Conservation (phyloP, 92 coral and sea anemone genomes). For the Porites lobata region DNA sequence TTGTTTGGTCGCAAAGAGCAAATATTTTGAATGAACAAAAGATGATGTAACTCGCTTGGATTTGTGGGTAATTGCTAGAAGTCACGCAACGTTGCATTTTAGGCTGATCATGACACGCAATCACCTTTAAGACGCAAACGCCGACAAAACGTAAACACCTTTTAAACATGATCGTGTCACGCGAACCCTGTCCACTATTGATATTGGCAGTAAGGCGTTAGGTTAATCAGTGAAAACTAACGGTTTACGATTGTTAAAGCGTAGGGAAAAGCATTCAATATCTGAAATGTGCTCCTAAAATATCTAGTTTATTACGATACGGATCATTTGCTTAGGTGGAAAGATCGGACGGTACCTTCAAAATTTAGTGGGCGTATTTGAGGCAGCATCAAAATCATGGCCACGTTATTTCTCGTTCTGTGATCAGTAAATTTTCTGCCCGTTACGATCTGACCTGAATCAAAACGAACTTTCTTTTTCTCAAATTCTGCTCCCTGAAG, state of each 20-base stretch:
- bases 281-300: neutral
- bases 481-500: too few relatives aligned
- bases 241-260: neutral
- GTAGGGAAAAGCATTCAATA: neutral
- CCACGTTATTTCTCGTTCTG: too few relatives aligned
- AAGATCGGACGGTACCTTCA: neutral
- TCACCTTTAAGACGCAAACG: neutral
- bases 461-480: too few relatives aligned
- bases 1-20: neutral
- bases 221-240: too few relatives aligned
- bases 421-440: too few relatives aligned
- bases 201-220: too few relatives aligned
- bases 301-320: too few relatives aligned
- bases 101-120: neutral
- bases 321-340: neutral
- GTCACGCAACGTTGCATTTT: conserved; percentile 31
- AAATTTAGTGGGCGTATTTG: neutral
- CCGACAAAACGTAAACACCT: too few relatives aligned
- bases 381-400: too few relatives aligned
- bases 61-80: conserved; percentile 3
- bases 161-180: too few relatives aligned
- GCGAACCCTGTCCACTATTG: too few relatives aligned
- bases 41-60: conserved; percentile 38
- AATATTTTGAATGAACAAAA: conserved; percentile 35
- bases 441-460: too few relatives aligned